Evolutionary conservation across 2,797 vertebrate genomes (phyloP).

Genomic region (Tolypeutes matacus): DNA sequence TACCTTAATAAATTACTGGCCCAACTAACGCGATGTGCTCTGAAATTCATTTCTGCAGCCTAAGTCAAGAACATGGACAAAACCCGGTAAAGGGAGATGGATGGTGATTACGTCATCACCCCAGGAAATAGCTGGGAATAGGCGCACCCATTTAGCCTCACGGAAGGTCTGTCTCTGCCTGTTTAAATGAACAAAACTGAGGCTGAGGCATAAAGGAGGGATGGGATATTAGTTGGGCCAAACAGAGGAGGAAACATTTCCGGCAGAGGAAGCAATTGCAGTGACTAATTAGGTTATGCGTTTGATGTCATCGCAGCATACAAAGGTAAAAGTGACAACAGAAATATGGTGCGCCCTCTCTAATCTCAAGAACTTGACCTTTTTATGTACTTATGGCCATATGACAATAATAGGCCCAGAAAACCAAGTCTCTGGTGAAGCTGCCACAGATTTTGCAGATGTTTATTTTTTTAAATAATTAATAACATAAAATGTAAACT

Average conservation of each 20-base stretch:
- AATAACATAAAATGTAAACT: neutral
- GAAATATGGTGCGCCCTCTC: neutral
- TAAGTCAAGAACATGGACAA: too few species aligned
- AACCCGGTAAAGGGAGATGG: neutral
- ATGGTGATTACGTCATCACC: neutral
- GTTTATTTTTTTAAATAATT: neutral
- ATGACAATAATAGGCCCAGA: neutral
- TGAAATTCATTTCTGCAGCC: too few species aligned
- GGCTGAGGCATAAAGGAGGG: neutral
- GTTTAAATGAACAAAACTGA: neutral
- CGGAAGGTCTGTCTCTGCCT: neutral
- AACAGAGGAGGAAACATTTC: neutral
- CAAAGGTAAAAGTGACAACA: neutral
- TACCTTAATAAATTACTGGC: too few species aligned
- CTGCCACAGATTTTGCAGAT: neutral
- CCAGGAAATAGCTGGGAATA: neutral
- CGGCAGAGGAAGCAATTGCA: neutral
- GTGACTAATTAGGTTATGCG: neutral
- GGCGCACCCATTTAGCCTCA: neutral
- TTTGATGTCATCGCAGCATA: neutral
- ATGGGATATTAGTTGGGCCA: neutral
- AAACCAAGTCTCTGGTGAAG: neutral
- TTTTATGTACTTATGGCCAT: neutral
- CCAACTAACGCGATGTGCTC: too few species aligned
- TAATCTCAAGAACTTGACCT: neutral